Base-by-base conservation (phyloP, 1,140 invertebrate genomes). In the Adelges cooleyi region DNA sequence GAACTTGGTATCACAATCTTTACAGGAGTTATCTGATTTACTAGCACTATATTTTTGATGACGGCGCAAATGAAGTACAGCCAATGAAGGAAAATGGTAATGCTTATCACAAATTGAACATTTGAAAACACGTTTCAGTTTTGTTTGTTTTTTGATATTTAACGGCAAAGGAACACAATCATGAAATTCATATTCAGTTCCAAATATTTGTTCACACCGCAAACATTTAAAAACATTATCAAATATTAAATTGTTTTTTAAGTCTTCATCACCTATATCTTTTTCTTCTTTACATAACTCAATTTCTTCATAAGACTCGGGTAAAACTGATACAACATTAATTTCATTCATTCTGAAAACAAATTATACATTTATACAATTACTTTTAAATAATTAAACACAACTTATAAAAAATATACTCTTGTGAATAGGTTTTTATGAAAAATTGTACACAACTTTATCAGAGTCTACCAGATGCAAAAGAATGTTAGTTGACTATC, bases 81-180 rank as follows among this genome's bases (percentile, higher is more conserved):
- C 56, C 27, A 62, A 33, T 1, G 56, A 62, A 9, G 56, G 56
- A 10, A 62, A 62, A 0, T 18, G 38, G 46, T 62, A 62, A 1
- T 62, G 56, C 33, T 62, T 62, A 29, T 62, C 42, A 62, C 56
- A 62, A 8, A 48, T 11, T 1, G 25, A 62, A 48, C 56, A 62
- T 8, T 48, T 48, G 9, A 48, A 62, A 0, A 62, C 56, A 46
- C 56, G 15, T 33, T 62, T 62, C 23, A 62, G 46, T 62, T 62
- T 62, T 25, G 42, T 62, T 48, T 62, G 56, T 29, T 62, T 62
- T 20, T 62, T 62, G 1, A 62, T 13, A 15, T 62, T 48, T 33
- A 62, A 33, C 9, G 56, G 56, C 25, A 62, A 29, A 18, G 56
- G 17, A 15, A 18, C 15, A 33, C 56, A 62, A 15, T 48, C n/a